These are phyloP conservation scores for Mallotus villosus DNA, from an alignment of 2,797 vertebrate species.

Conservation along the genomic window DNA sequence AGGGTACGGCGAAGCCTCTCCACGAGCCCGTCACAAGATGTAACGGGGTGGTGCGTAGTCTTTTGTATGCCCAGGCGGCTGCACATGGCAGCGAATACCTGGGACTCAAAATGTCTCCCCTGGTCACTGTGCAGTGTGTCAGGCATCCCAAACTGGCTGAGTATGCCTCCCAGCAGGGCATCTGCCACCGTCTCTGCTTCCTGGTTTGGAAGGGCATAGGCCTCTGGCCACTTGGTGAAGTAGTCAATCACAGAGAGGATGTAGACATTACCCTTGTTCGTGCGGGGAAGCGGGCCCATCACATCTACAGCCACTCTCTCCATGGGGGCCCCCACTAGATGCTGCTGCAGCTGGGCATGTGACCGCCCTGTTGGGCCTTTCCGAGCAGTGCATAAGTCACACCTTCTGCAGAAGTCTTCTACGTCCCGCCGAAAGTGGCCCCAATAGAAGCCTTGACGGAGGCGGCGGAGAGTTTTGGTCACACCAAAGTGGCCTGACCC, in stretches of 20 bases:
- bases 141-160: background rate
- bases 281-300: background rate
- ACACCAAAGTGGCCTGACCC: too few relatives aligned
- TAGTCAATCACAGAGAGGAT: too few relatives aligned
- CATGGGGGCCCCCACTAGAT: too few relatives aligned
- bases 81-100: slow-evolving; percentile 1
- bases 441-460: too few relatives aligned
- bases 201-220: background rate
- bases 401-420: slow-evolving; percentile 5
- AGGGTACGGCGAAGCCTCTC: background rate
- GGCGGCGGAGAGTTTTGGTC: background rate
- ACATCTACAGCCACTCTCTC: too few relatives aligned
- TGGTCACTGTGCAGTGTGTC: slow-evolving; percentile 12
- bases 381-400: too few relatives aligned
- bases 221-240: too few relatives aligned
- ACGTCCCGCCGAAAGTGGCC: too few relatives aligned
- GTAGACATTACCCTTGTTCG: too few relatives aligned
- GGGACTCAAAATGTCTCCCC: slow-evolving; percentile 9
- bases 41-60: background rate
- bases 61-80: slow-evolving; percentile 29
- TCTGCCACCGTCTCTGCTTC: background rate
- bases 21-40: background rate
- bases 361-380: too few relatives aligned
- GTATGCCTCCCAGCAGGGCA: background rate
- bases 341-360: too few relatives aligned